A percentile compares a stretch with the other conserved stretches of the same genome.
Evolutionary conservation across 2,797 vertebrate species (phyloP).

Genomic region (Heterohyrax brucei): DNA sequence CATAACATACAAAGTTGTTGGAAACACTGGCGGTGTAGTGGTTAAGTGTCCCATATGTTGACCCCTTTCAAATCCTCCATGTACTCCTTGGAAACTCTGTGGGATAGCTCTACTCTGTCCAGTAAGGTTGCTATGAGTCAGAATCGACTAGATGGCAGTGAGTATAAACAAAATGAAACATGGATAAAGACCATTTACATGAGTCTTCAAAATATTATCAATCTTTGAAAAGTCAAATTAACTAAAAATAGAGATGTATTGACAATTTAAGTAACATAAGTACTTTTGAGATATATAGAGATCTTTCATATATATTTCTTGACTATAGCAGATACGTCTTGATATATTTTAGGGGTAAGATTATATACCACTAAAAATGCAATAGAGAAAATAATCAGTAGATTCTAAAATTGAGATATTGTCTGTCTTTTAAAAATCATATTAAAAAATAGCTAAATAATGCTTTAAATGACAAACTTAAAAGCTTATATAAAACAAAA

Average conservation of each 20-base stretch:
- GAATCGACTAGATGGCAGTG: no score
- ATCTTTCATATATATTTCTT: neutral
- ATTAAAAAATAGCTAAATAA: slow-evolving; percentile 43
- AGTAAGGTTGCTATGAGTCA: no score
- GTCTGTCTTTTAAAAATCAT: neutral
- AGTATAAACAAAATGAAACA: neutral
- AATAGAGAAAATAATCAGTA: neutral
- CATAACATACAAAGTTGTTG: neutral
- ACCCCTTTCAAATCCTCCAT: no score
- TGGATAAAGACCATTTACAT: neutral
- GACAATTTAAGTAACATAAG: neutral
- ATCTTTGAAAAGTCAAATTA: neutral
- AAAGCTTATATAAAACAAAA: neutral
- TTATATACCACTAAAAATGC: neutral
- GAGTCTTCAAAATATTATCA: neutral
- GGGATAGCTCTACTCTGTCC: no score
- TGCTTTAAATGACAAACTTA: neutral
- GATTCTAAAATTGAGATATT: neutral
- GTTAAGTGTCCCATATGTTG: no score
- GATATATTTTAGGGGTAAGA: slow-evolving; percentile 1
- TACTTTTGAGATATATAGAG: neutral
- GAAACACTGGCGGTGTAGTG: no score
- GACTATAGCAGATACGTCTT: neutral
- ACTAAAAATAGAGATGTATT: slow-evolving; percentile 1
- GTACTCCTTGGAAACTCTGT: no score